Base-by-base conservation (phyloP, 2,797 vertebrate species). In the Manis javanica region DNA sequence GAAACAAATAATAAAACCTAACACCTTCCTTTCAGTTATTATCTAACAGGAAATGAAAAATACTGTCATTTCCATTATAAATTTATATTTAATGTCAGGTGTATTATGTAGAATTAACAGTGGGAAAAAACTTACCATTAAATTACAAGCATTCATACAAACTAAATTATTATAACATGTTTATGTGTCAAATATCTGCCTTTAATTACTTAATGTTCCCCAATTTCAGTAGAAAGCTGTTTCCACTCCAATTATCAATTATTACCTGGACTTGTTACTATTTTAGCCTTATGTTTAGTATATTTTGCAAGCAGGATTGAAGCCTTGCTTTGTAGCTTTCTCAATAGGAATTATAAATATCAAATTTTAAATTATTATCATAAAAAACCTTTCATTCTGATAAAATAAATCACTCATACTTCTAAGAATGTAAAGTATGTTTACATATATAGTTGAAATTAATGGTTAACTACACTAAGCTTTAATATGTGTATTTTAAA, bases 161-260 rank as follows among this genome's bases (percentile, higher is more conserved):
- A 87, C 51, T 66, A 91, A 94, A 96, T 95, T 94, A 92, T 71
- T 92, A 86, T 74, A 87, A 93, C 39, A 89, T 90, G 42, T 97
- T 98, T 97, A 64, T 94, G n/a, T 89, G 83, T 96, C 92, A 97
- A 94, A 95, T 88, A 93, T 49, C 55, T 97, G 77, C n/a, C 72
- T 98, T 95, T 98, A 96, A 95, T 96, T 81, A n/a, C 59, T 95
- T 78, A 92, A 51, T 81, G n/a, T 0, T 94, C 37, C 64, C 87
- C 53, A 95, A 87, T 92, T 90, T 84, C 8, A 21, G 78, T 96
- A 59, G 90, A 21, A 97, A 77, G 78, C 34, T 96, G n/a, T 68
- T 95, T 49, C 92, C 21, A n/a, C 18, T 90, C 61, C 46, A 91
- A 88, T 95, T 82, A 95, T 82, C 61, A 95, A 71, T 84, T 91